A percentile compares a stretch with the other conserved stretches of the same genome.
These are phyloP conservation scores for Alloscopus bannaensis DNA, from an alignment of 2,888 invertebrate genomes.

Conservation along the genomic window DNA sequence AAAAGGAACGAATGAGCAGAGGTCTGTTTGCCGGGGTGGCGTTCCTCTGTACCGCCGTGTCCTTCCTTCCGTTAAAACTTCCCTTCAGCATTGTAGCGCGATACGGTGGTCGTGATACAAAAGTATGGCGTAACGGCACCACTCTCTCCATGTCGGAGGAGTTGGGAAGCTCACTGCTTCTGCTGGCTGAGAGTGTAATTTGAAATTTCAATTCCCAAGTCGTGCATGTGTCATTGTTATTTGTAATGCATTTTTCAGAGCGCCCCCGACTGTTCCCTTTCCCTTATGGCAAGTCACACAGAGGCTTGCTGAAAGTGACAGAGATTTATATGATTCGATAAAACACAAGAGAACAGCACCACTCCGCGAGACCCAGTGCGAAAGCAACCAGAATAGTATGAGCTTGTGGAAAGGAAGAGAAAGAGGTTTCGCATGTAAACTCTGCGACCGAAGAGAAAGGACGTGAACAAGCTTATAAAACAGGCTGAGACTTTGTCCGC, in stretches of 20 bases:
- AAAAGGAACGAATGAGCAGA: constrained; percentile 21
- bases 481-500: background rate
- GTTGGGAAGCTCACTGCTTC: too few species aligned
- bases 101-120: constrained; percentile 16
- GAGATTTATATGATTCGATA: constrained; percentile 58
- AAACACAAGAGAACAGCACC: constrained; percentile 35
- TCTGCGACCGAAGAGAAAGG: too few species aligned
- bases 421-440: background rate
- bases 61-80: constrained; percentile 33
- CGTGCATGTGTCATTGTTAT: constrained; percentile 60
- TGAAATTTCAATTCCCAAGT: constrained; percentile 63
- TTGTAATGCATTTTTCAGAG: constrained; percentile 58
- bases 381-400: too few species aligned
- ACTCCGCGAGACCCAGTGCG: constrained; percentile 6
- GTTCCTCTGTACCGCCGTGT: background rate
- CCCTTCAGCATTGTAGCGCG: background rate
- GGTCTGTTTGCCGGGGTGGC: background rate
- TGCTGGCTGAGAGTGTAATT: constrained; percentile 40
- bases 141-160: too few species aligned
- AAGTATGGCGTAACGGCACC: background rate
- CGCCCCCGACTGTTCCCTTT: constrained; percentile 38
- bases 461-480: background rate
- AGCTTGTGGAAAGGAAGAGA: too few species aligned
- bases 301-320: constrained; percentile 47
- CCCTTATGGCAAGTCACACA: constrained; percentile 34